Evolutionary conservation across 2,888 invertebrate species (phyloP), one percentile per base, ranked within the genome.

Genomic region (Plusia festucae): DNA sequence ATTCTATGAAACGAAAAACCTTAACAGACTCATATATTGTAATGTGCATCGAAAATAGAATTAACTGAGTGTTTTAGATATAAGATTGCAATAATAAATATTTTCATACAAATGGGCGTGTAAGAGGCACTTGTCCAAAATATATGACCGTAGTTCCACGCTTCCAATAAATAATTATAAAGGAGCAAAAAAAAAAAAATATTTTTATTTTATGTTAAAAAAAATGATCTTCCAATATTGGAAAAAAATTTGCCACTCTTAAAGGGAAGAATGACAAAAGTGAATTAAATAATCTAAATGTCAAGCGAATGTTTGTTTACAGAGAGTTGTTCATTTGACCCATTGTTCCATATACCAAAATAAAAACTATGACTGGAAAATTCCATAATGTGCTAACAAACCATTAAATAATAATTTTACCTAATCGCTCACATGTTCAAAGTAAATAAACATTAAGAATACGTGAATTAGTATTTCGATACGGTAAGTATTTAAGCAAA

Each of bases 391-490:
- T 44, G 56, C 44, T 24, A 57, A 46, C 18, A 46, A 18, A 27
- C 27, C 27, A 18, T 32, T 51, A 51, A 22, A 32, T 2, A 51
- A 51, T n/a, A 30, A 46, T 30, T n/a, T 16, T 0, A n/a, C 71
- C 56, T 30, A 15, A 73, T 57, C 34, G 27, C n/a, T 73, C n/a
- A 62, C 73, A 73, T 73, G 73, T 53, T 7, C 49, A 27, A 24
- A 57, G 53, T 46, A 73, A 73, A 77, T 73, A 73, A 73, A 76
- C 62, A 27, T 15, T 20, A 49, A 52, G 7, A 52, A 24, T 18
- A 22, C 20, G 34, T 15, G 20, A 77, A 73, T 62, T 73, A 46
- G 49, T 65, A 54, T 8, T 53, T 60, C n/a, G 62, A 73, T 73
- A 73, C 51, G 55, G 66, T 34, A 67, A 53, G 18, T 49, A 65